A percentile compares a stretch with the other conserved stretches of the same genome.
Evolutionary conservation across 2,113 vertebrate genomes (phyloP).

Genomic region (Takifugu flavidus): DNA sequence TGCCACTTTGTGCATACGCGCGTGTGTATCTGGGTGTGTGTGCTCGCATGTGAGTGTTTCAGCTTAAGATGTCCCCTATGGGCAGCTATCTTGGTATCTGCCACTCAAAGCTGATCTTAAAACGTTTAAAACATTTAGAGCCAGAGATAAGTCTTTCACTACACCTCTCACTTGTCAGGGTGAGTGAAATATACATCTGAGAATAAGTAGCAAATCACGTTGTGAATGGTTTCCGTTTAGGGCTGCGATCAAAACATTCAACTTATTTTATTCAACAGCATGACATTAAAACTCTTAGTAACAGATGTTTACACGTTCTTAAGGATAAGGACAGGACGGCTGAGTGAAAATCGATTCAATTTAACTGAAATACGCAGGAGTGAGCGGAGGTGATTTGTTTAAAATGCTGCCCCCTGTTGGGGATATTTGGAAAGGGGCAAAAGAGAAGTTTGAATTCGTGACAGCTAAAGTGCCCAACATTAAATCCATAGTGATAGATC

Average conservation of each 20-base stretch:
- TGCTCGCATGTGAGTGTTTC: conserved; percentile 11
- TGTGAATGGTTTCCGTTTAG: conserved; percentile 18
- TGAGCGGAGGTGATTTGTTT: conserved; percentile 10
- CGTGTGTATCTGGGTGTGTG: conserved; percentile 10
- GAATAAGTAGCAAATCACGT: conserved; percentile 1
- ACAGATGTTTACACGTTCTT: not conserved
- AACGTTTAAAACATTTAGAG: conserved; percentile 36
- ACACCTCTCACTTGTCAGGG: conserved; percentile 46
- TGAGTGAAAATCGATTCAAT: too few relatives aligned
- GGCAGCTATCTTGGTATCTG: conserved; percentile 50
- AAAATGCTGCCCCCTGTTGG: conserved; percentile 60
- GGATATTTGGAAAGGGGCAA: conserved; percentile 15
- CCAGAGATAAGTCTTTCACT: conserved; percentile 32
- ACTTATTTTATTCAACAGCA: not conserved
- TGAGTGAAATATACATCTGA: conserved; percentile 38
- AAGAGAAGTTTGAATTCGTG: not conserved
- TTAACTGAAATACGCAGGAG: conserved; percentile 1
- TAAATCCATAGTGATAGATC: not conserved
- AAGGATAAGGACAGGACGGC: too few relatives aligned
- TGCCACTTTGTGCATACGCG: conserved; percentile 19
- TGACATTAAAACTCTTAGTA: conserved; percentile 2
- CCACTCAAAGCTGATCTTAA: conserved; percentile 49
- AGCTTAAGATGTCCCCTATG: conserved; percentile 49
- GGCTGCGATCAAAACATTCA: conserved; percentile 9
- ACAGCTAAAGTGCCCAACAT: not conserved